These are phyloP conservation scores for Crotalus helleri DNA, from an alignment of 2,113 vertebrate genomes.

Conservation along the genomic window DNA sequence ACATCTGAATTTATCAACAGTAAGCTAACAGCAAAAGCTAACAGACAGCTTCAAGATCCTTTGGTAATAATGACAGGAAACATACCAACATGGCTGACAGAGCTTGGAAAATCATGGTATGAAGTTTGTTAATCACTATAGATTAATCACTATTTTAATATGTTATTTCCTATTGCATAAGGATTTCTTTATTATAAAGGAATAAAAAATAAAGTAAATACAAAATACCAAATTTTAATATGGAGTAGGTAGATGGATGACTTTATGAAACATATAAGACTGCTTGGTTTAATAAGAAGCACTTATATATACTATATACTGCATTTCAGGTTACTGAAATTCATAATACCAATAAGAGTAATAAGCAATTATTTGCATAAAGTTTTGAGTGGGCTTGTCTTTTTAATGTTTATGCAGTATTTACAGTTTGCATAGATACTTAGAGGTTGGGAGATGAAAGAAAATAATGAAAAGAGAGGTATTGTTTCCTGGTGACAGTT, in stretches of 20 bases:
- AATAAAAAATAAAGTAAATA: not conserved
- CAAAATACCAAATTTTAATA: not conserved
- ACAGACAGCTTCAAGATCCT: conserved; percentile 97
- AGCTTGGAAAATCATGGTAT: conserved; percentile 97
- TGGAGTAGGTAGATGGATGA: not conserved
- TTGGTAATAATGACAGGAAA: conserved; percentile 99
- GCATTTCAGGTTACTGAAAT: not conserved
- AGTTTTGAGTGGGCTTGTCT: not conserved
- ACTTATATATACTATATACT: not conserved
- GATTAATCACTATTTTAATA: not conserved
- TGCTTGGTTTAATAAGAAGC: not conserved
- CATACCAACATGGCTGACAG: conserved; percentile 96
- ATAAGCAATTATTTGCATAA: not conserved
- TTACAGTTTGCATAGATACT: not conserved
- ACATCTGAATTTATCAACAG: conserved; percentile 97
- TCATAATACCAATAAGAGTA: not conserved
- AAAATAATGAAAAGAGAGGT: not conserved
- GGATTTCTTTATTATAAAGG: not conserved
- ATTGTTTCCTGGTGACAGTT: not conserved
- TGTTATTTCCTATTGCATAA: not conserved
- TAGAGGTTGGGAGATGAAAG: not conserved
- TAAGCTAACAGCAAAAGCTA: conserved; percentile 98
- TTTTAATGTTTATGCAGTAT: not conserved
- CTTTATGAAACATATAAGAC: not conserved
- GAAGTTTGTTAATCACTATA: not conserved